Percentiles rank a stretch among this genome's conserved stretches.
phyloP scores from a whole-genome alignment of 2,113 vertebrate species.

The Boulengeromyrus knoepffleri region DNA sequence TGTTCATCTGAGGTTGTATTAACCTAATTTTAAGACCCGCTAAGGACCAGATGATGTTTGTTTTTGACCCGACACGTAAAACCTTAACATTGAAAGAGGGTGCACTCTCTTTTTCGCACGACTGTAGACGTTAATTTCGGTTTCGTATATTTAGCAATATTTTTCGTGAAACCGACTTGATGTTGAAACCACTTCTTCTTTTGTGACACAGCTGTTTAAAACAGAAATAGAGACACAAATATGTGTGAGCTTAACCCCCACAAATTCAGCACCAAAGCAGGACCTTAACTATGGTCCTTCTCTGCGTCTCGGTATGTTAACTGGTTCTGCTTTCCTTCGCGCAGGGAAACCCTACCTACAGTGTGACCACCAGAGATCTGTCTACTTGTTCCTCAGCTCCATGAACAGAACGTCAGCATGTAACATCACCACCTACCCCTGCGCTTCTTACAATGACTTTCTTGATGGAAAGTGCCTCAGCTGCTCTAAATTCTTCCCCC shows the following conservation, averaged over 20 bases:
- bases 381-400: constrained; percentile 72
- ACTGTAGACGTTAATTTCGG: neutral
- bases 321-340: neutral
- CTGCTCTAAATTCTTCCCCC: constrained; percentile 58
- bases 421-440: constrained; percentile 66
- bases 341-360: constrained; percentile 73
- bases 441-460: constrained; percentile 70
- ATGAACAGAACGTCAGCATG: constrained; percentile 49
- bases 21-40: neutral
- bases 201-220: neutral
- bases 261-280: neutral
- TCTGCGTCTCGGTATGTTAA: neutral
- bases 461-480: constrained; percentile 70
- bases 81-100: neutral
- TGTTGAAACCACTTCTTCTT: neutral
- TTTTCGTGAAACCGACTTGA: neutral
- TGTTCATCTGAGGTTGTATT: neutral
- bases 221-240: neutral
- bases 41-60: neutral
- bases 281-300: neutral
- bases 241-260: neutral
- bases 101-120: neutral
- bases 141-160: neutral
- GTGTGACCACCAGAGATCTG: constrained; percentile 89
- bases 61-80: neutral